Base-by-base conservation (phyloP, 2,797 vertebrate genomes). In the Tympanoctomys barrerae region DNA sequence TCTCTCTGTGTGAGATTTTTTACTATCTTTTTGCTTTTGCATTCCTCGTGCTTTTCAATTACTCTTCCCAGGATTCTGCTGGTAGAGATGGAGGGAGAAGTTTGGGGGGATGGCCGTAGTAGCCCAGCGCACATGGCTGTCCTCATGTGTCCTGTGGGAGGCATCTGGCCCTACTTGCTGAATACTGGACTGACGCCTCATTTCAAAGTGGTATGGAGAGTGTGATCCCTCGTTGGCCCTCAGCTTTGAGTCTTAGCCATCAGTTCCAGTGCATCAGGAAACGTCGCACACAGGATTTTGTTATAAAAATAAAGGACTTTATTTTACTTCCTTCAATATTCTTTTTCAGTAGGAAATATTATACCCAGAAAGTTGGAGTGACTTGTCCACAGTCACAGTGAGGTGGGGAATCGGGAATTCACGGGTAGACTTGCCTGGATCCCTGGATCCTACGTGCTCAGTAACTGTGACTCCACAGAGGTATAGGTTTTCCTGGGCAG, bases 41-140 rank as follows among this genome's bases (percentile, higher is more conserved):
- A 61, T 73, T 96, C 66, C 28, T 52, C 9, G 8, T 79, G 36
- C 33, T 90, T 73, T 94, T 77, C 89, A 84, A 70, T 92, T 61
- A 82, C 54, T 66, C 16, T 83, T 71, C 18, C n/a, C n/a, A 88
- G 62, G 13, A 82, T 49, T 93, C 39, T 64, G 12, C 62, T 54
- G 73, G 28, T n/a, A 71, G 1, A 57, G 62, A 54, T 13, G 33
- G 14, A 93, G 39, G 14, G 24, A 46, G 66, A 85, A 21, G 14
- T 4, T 42, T 61, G 18, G 11, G 14, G 11, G 12, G 7, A 26
- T 54, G n/a, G 59, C 79, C 5, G 1, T 0, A 2, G 42, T 42
- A 77, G 49, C 16, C 28, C 59, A 83, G 49, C 83, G 16, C 7
- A 5, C 13, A 21, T 66, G 46, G 12, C n/a, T 62, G 7, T 94